phyloP scores from a whole-genome alignment of 2,113 vertebrate species.

The Clupea harengus region DNA sequence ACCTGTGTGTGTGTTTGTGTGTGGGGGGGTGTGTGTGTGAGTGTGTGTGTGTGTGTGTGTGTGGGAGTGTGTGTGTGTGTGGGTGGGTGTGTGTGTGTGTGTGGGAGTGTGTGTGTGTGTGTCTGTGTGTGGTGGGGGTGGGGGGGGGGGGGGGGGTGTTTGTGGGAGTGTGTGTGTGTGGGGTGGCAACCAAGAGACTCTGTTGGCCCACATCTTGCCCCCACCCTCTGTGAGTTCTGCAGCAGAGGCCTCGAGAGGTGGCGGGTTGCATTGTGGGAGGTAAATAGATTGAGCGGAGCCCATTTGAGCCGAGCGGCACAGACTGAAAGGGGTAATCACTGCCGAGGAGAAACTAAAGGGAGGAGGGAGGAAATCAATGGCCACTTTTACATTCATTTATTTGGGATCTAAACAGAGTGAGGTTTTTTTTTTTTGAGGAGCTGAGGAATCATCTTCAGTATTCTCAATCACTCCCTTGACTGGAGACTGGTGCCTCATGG shows the following conservation, averaged over 20 bases:
- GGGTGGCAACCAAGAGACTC: too few species aligned
- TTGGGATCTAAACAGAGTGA: not conserved
- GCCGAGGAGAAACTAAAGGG: not conserved
- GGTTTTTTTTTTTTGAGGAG: not conserved
- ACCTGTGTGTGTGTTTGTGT: not conserved
- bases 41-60: not conserved
- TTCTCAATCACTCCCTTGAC: not conserved
- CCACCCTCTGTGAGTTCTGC: not conserved
- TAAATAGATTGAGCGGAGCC: constrained; percentile 23
- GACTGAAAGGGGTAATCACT: constrained; percentile 23
- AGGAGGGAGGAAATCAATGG: not conserved
- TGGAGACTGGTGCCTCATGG: not conserved
- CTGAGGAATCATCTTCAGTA: not conserved
- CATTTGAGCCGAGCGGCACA: constrained; percentile 17
- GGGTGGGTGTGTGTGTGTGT: too few species aligned
- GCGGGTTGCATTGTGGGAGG: constrained; percentile 31
- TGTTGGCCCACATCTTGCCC: not conserved
- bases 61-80: not conserved
- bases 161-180: not conserved
- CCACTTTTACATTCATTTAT: constrained; percentile 8
- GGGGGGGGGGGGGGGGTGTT: not conserved
- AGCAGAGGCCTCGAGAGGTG: constrained; percentile 28
- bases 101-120: not conserved
- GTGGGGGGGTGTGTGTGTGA: not conserved
- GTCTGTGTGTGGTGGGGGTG: not conserved